Percentiles rank a stretch among this genome's conserved stretches.
phyloP scores from a whole-genome alignment of 2,888 invertebrate species.

The Athalia cordata region DNA sequence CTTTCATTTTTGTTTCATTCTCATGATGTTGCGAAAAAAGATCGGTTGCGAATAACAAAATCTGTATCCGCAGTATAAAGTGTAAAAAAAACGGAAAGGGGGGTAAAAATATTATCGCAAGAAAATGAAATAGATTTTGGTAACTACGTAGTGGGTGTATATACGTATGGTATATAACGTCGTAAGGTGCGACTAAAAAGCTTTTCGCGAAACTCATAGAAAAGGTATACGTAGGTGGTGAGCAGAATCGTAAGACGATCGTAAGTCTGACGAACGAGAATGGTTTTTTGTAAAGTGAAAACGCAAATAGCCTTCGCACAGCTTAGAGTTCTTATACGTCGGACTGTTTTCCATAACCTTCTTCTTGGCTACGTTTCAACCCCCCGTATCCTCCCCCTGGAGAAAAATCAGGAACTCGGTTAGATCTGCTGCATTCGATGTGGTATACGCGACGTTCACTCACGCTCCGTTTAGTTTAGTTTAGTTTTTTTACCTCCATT shows the following conservation, averaged over 20 bases:
- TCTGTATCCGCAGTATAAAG: neutral
- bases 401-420: constrained; percentile 27
- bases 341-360: constrained; percentile 38
- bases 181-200: constrained; percentile 7
- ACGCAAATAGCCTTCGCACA: constrained; percentile 35
- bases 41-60: neutral
- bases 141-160: no score
- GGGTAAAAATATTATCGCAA: no score
- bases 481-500: constrained; percentile 3
- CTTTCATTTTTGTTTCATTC: no score
- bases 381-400: no score
- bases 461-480: constrained; percentile 18
- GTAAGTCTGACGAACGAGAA: constrained; percentile 42
- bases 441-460: neutral
- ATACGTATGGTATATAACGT: no score
- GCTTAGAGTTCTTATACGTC: constrained; percentile 39
- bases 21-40: neutral
- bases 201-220: neutral
- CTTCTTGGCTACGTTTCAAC: constrained; percentile 40
- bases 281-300: constrained; percentile 38
- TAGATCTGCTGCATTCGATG: neutral
- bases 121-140: no score
- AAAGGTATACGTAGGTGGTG: neutral
- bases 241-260: constrained; percentile 33
- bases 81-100: no score